A percentile compares a stretch with the other conserved stretches of the same genome.
phyloP scores from a whole-genome alignment of 2,888 invertebrate species.

The Agrochola macilenta region DNA sequence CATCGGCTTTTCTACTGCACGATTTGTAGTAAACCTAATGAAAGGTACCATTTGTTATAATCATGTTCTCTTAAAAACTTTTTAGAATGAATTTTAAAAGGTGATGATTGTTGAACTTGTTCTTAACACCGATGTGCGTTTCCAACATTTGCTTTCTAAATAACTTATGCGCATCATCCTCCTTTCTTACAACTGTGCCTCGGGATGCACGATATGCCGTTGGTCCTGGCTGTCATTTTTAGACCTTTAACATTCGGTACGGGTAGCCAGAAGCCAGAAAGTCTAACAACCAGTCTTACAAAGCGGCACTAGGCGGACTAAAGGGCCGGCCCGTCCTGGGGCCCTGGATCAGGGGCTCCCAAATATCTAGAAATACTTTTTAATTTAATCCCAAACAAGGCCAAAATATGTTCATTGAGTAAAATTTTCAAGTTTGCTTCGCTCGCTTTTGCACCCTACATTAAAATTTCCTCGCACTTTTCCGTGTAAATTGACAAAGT shows the following conservation, averaged over 20 bases:
- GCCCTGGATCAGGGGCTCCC: too few species aligned
- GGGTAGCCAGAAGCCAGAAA: not conserved
- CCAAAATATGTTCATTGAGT: too few species aligned
- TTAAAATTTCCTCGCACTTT: not conserved
- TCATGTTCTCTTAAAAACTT: not conserved
- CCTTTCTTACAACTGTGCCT: not conserved
- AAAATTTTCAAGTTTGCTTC: too few species aligned
- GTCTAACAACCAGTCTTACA: not conserved
- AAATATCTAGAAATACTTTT: not conserved
- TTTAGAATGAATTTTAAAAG: not conserved
- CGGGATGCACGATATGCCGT: too few species aligned
- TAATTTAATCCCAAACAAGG: not conserved
- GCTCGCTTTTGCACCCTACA: too few species aligned
- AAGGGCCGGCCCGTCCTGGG: too few species aligned
- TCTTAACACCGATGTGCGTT: not conserved
- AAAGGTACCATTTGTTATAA: conserved; percentile 72
- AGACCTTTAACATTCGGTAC: not conserved
- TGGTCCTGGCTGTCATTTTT: not conserved
- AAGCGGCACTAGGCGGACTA: not conserved
- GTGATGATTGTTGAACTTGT: not conserved
- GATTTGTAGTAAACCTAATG: conserved; percentile 84
- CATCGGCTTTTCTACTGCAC: conserved; percentile 84
- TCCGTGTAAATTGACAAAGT: not conserved
- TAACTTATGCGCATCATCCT: not conserved
- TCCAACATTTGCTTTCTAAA: not conserved